Base-by-base conservation (phyloP, 2,888 invertebrate species). In the Tenthredo livida region DNA sequence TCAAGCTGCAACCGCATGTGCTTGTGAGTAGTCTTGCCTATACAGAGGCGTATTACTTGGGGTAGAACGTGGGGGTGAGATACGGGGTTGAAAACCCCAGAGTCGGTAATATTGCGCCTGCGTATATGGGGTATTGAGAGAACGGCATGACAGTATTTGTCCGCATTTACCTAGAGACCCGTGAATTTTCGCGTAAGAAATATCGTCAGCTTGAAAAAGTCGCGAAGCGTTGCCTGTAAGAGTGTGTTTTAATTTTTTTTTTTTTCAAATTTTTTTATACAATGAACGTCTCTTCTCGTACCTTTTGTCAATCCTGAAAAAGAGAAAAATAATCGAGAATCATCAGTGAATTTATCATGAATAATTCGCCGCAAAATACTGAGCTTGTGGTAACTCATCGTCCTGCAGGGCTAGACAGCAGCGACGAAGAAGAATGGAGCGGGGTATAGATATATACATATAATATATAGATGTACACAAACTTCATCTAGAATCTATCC, bases 371-470 rank as follows among this genome's bases (percentile, higher is more conserved):
- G 80, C 90, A 92, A 88, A 91, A 91, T 84, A 88, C 90, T 10
- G 88, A 89, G 29, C 85, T 86, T 10, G 85, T 86, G 54, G 70
- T 85, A 86, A 87, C 58, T 75, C 88, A 73, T 72, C 88, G 84
- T 85, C 84, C 87, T 85, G 90, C n/a, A n/a, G n/a, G 86, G 86
- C 85, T 90, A 84, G 92, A 91, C 84, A 92, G 92, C 90, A 93
- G 92, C 88, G 93, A 93, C 87, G 93, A 93, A 85, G 93, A 93
- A 84, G 93, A 93, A 85, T 93, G 93, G 93, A 93, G 92, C 88
- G 92, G 92, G 88, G 91, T 92, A 80, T 61, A 33, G 15, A 85
- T 54, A 54, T 54, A 54, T 25, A 33, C 25, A 33, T n/a, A 67
- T 72, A 72, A 12, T 15, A 15, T 21, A 33, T 40, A 37, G 9